Evolutionary conservation across 2,797 vertebrate species (phyloP), one percentile per base, ranked within the genome.

Genomic region (Gambusia yucatana): DNA sequence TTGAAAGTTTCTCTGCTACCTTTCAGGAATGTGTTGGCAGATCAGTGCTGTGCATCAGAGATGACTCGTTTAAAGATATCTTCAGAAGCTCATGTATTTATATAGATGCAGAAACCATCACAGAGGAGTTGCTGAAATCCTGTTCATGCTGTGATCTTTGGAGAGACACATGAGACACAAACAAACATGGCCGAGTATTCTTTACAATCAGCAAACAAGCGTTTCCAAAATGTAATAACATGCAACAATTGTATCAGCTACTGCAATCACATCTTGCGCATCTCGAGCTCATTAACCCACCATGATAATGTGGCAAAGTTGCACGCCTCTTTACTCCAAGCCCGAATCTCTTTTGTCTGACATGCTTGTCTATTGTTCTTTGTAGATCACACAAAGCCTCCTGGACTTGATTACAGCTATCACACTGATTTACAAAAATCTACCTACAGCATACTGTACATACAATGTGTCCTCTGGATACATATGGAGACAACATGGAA

Each of bases 361-460:
- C 77, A 7, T 89, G 88, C 92, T 93, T 89, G 77, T 61, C 82
- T 89, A 84, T 93, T 95, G 92, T 93, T 93, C 88, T 92, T 88
- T 57, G 83, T 41, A 75, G 90, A 92, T 93, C 91, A 93, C 72
- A 86, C 70, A 69, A n/a, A 87, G 83, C 82, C 52, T 88, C 79
- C 72, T 91, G 78, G 92, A 91, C 92, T 85, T 93, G 84, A 93
- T 94, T 93, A 92, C 90, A 92, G 91, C 82, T 80, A 82, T 90
- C 91, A 91, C 87, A 84, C 90, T 79, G 90, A 93, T 92, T 88
- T 87, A 80, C 88, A 89, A 84, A 44, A 90, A 85, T 89, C 89
- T 85, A 79, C 86, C 87, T 72, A 46, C 25, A 7, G 43, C 43
- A 28, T 71, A 46, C 5, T 33, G 28, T 71, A 43, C 13, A 28